Conservation (phyloP, 2,113 vertebrate species). For the Acanthisitta chloris region DNA sequence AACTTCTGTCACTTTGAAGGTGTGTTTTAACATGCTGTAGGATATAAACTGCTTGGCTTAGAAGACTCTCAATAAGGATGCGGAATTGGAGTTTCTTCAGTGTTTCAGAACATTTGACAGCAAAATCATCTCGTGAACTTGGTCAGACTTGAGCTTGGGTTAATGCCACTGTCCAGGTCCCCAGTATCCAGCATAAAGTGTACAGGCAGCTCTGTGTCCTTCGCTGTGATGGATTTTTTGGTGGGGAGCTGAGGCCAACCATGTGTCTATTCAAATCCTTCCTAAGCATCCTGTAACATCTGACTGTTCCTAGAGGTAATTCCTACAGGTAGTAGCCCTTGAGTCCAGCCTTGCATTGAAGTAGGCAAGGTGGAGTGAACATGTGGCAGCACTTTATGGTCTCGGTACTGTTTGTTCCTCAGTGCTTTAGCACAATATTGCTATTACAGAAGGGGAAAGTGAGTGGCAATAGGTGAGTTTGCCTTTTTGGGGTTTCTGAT, state of each 20-base stretch:
- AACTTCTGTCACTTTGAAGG: background rate
- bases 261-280: background rate
- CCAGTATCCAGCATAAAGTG: background rate
- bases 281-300: background rate
- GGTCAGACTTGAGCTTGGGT: background rate
- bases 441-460: background rate
- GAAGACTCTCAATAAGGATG: background rate
- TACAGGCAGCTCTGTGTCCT: background rate
- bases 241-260: background rate
- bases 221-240: background rate
- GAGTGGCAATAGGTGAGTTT: background rate
- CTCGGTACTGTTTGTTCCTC: background rate
- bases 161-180: background rate
- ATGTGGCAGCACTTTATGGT: background rate
- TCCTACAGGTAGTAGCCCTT: background rate
- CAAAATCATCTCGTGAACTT: background rate
- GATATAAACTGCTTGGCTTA: background rate
- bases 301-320: background rate
- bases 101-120: background rate
- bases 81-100: background rate
- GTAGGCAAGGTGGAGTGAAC: background rate
- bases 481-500: too few relatives aligned
- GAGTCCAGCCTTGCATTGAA: background rate
- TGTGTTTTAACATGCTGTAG: background rate
- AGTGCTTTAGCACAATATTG: accelerated